These are phyloP conservation scores for Hippasteria phrygiana DNA, from an alignment of 53 echinoderm and acorn worm species.

Conservation along the genomic window DNA sequence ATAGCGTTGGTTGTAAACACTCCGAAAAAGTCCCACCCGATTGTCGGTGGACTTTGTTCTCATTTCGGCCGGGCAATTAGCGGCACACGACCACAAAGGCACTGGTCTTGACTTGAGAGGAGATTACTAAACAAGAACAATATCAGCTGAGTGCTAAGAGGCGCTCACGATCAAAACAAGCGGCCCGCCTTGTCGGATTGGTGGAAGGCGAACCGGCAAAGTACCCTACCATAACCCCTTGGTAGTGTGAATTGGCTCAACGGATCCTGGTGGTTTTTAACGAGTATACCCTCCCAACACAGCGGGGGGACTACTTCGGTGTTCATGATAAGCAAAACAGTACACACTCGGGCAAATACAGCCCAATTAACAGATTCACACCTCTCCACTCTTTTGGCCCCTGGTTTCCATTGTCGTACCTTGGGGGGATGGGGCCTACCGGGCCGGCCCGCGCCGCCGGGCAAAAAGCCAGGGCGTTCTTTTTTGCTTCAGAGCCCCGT, in stretches of 20 bases:
- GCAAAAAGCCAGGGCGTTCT: constrained; percentile 62
- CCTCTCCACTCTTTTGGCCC: not conserved
- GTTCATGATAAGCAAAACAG: constrained; percentile 59
- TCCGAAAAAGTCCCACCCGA: not conserved
- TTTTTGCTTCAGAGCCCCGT: constrained; percentile 29
- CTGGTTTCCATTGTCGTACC: constrained; percentile 35
- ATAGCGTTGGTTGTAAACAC: not conserved
- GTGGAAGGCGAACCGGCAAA: not conserved
- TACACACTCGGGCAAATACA: constrained; percentile 52
- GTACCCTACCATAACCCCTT: constrained; percentile 16
- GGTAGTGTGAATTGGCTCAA: constrained; percentile 24
- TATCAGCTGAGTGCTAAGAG: constrained; percentile 38
- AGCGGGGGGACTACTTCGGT: constrained; percentile 4
- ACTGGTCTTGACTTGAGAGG: constrained; percentile 8
- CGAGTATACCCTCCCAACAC: not conserved
- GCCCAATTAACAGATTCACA: constrained; percentile 60
- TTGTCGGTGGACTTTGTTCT: constrained; percentile 42
- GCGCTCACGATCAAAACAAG: constrained; percentile 2
- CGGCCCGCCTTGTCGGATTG: not conserved
- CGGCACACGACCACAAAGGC: constrained; percentile 38
- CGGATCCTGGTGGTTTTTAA: not conserved
- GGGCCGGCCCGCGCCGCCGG: constrained; percentile 13
- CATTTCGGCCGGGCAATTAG: constrained; percentile 39
- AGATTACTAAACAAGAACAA: constrained; percentile 45
- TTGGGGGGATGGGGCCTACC: not conserved